phyloP scores from a whole-genome alignment of 2,797 vertebrate species.

The Lithobates sylvaticus region DNA sequence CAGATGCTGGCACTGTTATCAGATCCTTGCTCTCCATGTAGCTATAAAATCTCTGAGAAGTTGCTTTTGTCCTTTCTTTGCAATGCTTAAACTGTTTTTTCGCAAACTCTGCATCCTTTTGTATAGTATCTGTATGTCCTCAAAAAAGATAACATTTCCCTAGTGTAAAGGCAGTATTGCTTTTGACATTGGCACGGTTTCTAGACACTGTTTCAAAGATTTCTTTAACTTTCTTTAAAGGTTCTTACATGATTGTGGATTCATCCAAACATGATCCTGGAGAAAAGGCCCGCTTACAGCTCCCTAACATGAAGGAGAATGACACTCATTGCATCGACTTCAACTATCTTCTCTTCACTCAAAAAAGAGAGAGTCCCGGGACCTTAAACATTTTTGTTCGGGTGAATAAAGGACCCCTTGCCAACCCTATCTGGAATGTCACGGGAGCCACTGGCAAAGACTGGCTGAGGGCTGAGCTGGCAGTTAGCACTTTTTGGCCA shows the following conservation, averaged over 20 bases:
- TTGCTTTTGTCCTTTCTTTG: background rate
- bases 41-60: constrained; percentile 23
- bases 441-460: constrained; percentile 92
- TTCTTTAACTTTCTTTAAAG: constrained; percentile 71
- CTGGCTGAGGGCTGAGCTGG: constrained; percentile 94
- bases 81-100: background rate
- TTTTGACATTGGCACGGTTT: background rate
- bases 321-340: constrained; percentile 99
- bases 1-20: constrained; percentile 14
- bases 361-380: constrained; percentile 87
- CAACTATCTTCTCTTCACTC: constrained; percentile 92
- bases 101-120: constrained; percentile 19
- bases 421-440: constrained; percentile 98
- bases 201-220: background rate
- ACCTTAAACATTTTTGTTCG: constrained; percentile 93
- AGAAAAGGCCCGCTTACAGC: constrained; percentile 92
- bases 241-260: constrained; percentile 96
- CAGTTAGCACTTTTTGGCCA: constrained; percentile 99
- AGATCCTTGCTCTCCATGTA: constrained; percentile 2
- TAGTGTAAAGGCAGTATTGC: background rate
- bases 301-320: constrained; percentile 97
- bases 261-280: constrained; percentile 90
- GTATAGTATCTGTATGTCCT: constrained; percentile 1
- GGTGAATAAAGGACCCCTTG: constrained; percentile 94
- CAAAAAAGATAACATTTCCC: background rate